Evolutionary conservation across 2,888 invertebrate species (phyloP), one percentile per base, ranked within the genome.

Genomic region (Rhingia campestris): DNA sequence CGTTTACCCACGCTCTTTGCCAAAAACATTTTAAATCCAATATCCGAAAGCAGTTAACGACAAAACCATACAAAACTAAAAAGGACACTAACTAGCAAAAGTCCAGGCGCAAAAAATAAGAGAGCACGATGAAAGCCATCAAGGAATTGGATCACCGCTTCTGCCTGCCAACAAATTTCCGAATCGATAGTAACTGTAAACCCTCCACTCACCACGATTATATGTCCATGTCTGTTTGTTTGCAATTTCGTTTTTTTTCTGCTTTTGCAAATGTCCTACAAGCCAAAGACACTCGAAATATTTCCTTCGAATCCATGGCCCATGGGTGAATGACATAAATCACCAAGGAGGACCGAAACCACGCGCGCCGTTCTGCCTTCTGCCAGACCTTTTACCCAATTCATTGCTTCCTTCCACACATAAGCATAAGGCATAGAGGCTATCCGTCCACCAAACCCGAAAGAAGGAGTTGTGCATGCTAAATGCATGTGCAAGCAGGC

Each of bases 401-500:
- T 77, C 77, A 81, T 76, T 76, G 70, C 81, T 81, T 81, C 81
- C 72, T 76, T 76, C 32, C 49, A 76, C 49, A 76, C 77, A 72
- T 75, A 37, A 41, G 74, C 67, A 72, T 81, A 72, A 59, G 30
- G 47, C 39, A 64, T 9, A 43, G 9, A 14, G 35, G 41, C 30
- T 5, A 10, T 41, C 37, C 39, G 37, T 51, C 53, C 33, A 45
- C 45, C 43, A 45, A 49, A 43, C 43, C 45, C 22, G 22, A 22
- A 22, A 22, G 37, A 41, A 22, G 22, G 35, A n/a, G 43, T 41
- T 43, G 47, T 77, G 72, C 72, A 76, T 76, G 76, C 58, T 81
- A 72, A 81, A 72, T 81, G 76, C 81, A 81, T 81, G 81, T 81
- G 81, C 81, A 82, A 51, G 61, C 77, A 82, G 72, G 73, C 72